Evolutionary conservation across 2,797 vertebrate species (phyloP).

Genomic region (Agapornis canus): DNA sequence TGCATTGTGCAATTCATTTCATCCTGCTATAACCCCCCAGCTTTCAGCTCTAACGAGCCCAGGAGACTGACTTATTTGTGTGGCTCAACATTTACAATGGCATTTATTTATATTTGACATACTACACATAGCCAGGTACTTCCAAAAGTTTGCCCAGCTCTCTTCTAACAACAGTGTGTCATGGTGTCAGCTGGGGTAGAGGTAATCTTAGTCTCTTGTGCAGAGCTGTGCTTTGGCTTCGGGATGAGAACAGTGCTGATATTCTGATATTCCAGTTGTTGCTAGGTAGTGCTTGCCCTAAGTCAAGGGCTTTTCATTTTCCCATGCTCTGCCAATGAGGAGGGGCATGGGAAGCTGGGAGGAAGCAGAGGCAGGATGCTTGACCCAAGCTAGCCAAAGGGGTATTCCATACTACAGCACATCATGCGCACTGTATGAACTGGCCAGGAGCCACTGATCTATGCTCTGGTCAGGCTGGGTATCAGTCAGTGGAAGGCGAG

Average conservation of each 20-base stretch:
- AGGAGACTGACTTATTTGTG: neutral
- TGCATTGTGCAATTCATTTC: neutral
- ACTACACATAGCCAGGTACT: neutral
- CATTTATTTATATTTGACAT: constrained; percentile 4
- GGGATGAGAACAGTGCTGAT: neutral
- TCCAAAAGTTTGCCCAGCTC: neutral
- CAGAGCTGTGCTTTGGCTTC: neutral
- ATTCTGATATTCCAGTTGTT: neutral
- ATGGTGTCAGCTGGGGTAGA: neutral
- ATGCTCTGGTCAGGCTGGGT: neutral
- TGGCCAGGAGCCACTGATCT: neutral
- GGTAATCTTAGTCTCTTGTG: neutral
- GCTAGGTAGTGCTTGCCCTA: neutral
- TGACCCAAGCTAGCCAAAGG: neutral
- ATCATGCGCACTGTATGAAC: neutral
- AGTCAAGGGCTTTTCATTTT: neutral
- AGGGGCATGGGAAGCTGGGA: neutral
- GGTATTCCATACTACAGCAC: neutral
- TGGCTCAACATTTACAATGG: neutral
- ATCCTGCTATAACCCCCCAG: neutral
- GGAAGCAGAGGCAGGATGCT: neutral
- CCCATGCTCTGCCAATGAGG: neutral
- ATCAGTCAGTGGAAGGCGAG: neutral
- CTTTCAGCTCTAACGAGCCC: constrained; percentile 29
- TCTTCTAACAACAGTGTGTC: neutral